phyloP scores from a whole-genome alignment of 2,113 vertebrate genomes.

The Actenoides hombroni region DNA sequence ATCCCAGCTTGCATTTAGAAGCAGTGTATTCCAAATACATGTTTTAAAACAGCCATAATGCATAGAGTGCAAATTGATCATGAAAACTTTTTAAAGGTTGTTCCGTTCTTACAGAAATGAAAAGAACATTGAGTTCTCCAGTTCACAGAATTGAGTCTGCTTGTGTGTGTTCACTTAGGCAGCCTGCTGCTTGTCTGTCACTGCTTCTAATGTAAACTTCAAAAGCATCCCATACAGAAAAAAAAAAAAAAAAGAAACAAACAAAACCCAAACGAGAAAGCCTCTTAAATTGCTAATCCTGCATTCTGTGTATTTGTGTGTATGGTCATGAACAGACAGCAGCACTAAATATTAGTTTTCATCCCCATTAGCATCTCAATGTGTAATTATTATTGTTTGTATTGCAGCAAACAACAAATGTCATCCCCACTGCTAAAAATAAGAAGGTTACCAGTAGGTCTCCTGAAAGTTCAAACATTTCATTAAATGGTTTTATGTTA shows the following conservation, averaged over 20 bases:
- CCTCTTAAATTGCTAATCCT: background rate
- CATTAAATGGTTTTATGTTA: conserved; percentile 53
- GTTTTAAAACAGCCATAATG: background rate
- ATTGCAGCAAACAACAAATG: conserved; percentile 27
- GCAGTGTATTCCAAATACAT: background rate
- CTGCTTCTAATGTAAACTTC: background rate
- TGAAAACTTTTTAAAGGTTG: background rate
- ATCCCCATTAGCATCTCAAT: background rate
- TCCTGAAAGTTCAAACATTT: conserved; percentile 58
- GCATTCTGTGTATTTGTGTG: background rate
- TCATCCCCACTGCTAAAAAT: background rate
- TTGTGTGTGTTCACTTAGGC: accelerated
- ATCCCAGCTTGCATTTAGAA: background rate
- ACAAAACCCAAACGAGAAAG: background rate
- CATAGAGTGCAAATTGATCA: background rate
- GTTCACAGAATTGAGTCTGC: background rate
- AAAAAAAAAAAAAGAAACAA: background rate
- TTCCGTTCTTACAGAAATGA: background rate
- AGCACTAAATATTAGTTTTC: conserved; percentile 13
- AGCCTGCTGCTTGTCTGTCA: background rate
- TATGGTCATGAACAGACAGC: background rate
- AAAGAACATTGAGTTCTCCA: background rate
- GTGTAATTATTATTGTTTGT: conserved; percentile 61
- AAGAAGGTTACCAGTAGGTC: conserved; percentile 14
- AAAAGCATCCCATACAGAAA: background rate